Evolutionary conservation across 23 tunicate genomes (phyloP).

Genomic region (Trididemnum miniatum): DNA sequence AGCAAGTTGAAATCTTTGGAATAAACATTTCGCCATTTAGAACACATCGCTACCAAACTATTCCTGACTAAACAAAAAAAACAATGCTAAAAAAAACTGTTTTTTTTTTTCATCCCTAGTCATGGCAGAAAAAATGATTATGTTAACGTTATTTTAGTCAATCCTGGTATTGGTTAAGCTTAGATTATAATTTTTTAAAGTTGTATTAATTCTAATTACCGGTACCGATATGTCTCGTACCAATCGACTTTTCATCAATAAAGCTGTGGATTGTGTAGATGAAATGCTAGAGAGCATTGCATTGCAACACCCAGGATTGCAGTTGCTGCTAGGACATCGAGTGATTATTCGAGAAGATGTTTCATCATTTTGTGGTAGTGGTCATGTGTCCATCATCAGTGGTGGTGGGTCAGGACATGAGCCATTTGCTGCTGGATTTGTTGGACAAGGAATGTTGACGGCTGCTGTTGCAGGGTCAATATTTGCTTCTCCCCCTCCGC

Average conservation of each 20-base stretch:
- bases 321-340: conserved; percentile 70
- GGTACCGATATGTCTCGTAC: conserved; percentile 62
- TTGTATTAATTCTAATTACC: too few relatives aligned
- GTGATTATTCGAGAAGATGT: conserved; percentile 84
- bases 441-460: conserved; percentile 95
- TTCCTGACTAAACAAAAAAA: too few relatives aligned
- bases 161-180: too few relatives aligned
- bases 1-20: too few relatives aligned
- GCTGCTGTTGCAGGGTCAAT: conserved; percentile 99
- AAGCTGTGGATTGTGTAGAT: conserved; percentile 75
- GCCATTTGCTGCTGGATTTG: conserved; percentile 98
- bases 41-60: too few relatives aligned
- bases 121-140: too few relatives aligned
- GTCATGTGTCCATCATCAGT: conserved; percentile 61
- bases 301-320: conserved; percentile 50
- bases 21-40: too few relatives aligned
- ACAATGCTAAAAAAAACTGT: too few relatives aligned
- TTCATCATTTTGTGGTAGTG: conserved; percentile 19
- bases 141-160: too few relatives aligned
- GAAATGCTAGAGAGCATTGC: conserved; percentile 80
- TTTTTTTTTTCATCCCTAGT: too few relatives aligned
- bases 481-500: conserved; percentile 95
- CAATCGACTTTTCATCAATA: conserved; percentile 70
- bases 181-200: too few relatives aligned
- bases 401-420: conserved; percentile 99